Conservation (phyloP, 1,140 invertebrate genomes). For the Frieseomelitta varia region DNA sequence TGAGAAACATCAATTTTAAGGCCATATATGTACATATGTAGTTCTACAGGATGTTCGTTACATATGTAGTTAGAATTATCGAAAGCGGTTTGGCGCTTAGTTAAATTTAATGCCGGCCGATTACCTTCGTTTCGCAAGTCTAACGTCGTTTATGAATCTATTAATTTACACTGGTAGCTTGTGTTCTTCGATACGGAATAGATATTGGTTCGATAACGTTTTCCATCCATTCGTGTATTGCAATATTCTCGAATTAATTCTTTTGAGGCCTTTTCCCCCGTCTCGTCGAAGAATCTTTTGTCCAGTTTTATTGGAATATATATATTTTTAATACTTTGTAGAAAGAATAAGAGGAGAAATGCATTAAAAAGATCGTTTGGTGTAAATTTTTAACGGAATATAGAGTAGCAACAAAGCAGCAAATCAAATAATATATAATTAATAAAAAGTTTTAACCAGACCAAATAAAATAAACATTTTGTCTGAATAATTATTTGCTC, state of each 20-base stretch:
- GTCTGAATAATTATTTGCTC: no score
- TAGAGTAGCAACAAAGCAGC: not conserved
- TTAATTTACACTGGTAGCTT: not conserved
- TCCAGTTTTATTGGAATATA: not conserved
- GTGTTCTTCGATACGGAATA: not conserved
- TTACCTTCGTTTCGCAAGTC: not conserved
- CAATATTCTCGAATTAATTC: not conserved
- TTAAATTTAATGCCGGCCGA: not conserved
- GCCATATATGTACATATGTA: not conserved
- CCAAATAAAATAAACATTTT: no score
- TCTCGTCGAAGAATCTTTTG: not conserved
- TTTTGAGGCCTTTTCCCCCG: not conserved
- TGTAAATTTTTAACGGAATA: not conserved
- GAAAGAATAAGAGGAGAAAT: not conserved
- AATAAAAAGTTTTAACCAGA: no score
- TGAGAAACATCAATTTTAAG: conserved; percentile 10
- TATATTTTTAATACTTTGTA: not conserved
- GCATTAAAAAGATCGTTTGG: not conserved
- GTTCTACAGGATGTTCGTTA: not conserved
- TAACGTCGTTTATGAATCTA: not conserved
- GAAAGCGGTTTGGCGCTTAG: conserved; percentile 30
- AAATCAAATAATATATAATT: no score
- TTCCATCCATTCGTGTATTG: not conserved
- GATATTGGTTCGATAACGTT: not conserved
- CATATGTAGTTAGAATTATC: not conserved